These are phyloP conservation scores for Drosophila prolongata DNA, from an alignment of 2,888 invertebrate genomes.

Conservation along the genomic window DNA sequence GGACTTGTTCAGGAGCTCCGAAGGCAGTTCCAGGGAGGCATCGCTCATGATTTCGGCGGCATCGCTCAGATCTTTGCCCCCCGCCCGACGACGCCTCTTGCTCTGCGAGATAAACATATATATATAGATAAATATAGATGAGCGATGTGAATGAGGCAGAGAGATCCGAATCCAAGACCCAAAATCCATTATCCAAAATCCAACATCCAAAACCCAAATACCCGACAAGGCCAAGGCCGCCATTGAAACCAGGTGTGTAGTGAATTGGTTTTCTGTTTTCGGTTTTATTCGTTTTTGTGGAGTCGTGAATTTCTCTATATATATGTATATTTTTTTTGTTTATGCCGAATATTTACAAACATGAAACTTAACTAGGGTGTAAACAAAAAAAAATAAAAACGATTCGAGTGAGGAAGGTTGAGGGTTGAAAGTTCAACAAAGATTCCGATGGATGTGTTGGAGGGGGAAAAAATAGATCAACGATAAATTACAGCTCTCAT, in stretches of 20 bases:
- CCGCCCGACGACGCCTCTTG: conserved; percentile 60
- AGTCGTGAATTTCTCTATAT: conserved; percentile 21
- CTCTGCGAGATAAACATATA: conserved; percentile 33
- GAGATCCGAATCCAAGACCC: not conserved
- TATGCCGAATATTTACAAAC: conserved; percentile 74
- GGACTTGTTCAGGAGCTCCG: conserved; percentile 86
- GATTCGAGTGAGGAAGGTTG: conserved; percentile 27
- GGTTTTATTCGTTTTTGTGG: conserved; percentile 32
- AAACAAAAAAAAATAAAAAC: conserved; percentile 48
- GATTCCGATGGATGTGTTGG: conserved; percentile 13
- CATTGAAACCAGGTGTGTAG: conserved; percentile 18
- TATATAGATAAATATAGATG: conserved; percentile 9
- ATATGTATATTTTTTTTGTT: conserved; percentile 39
- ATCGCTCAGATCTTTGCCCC: conserved; percentile 84
- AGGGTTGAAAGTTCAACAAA: conserved; percentile 8
- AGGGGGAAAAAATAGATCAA: conserved; percentile 4
- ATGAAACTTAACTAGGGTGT: conserved; percentile 67
- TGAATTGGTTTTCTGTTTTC: conserved; percentile 23
- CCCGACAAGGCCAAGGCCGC: conserved; percentile 20
- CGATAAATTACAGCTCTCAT: conserved; percentile 39
- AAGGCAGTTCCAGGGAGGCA: conserved; percentile 87
- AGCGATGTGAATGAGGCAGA: conserved; percentile 32
- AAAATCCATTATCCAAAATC: not conserved
- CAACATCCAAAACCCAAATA: not conserved
- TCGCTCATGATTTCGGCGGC: conserved; percentile 85